Conservation (phyloP, 2,113 vertebrate species). For the Macrotis lagotis region DNA sequence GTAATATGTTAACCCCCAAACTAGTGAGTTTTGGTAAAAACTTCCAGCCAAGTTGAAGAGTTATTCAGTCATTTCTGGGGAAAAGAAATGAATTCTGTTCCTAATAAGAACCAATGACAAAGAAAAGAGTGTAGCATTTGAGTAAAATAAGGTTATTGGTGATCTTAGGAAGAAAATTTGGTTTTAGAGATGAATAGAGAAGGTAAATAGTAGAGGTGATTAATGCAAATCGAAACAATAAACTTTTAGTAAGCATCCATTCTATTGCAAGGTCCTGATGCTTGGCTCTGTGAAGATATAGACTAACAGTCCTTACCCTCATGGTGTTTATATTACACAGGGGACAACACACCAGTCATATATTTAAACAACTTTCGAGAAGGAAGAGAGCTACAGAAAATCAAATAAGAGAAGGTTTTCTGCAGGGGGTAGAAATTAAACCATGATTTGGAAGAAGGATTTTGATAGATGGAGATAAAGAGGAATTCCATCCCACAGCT, state of each 20-base stretch:
- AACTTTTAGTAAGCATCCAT: not conserved
- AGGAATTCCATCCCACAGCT: not conserved
- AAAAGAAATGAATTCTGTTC: conserved; percentile 37
- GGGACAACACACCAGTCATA: not conserved
- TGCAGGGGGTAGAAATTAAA: not conserved
- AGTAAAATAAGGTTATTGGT: not conserved
- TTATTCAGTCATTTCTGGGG: conserved; percentile 26
- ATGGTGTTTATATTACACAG: not conserved
- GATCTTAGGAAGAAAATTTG: conserved; percentile 9
- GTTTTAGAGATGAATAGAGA: conserved; percentile 26
- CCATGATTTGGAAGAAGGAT: not conserved
- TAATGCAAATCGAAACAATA: not conserved
- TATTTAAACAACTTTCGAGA: not conserved
- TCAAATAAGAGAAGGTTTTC: not conserved
- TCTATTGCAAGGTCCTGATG: not conserved
- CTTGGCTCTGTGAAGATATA: not conserved
- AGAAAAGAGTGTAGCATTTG: not conserved
- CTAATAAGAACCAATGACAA: conserved; percentile 31
- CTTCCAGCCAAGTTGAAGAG: not conserved
- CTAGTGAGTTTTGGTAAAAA: not conserved
- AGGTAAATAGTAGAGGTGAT: not conserved
- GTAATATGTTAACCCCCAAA: not conserved
- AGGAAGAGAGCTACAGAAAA: not conserved
- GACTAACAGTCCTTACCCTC: not conserved
- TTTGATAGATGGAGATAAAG: not conserved